Percentiles rank a stretch among this genome's conserved stretches.
phyloP scores from a whole-genome alignment of 2,888 invertebrate species.

The Lymantria monacha region DNA sequence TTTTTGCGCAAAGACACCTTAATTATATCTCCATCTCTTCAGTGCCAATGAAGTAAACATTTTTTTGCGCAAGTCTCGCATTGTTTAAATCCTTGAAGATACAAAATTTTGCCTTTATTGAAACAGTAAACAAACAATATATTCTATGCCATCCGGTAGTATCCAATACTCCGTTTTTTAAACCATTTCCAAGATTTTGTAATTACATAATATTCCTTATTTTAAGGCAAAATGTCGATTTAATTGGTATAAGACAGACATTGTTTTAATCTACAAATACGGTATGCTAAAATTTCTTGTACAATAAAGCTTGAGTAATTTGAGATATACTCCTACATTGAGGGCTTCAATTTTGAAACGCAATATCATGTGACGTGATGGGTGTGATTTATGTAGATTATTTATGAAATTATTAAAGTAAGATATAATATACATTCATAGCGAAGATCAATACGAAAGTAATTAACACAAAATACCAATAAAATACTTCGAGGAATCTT shows the following conservation, averaged over 20 bases:
- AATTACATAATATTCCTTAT: not conserved
- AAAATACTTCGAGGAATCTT: too few relatives aligned
- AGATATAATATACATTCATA: not conserved
- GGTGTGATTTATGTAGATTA: conserved; percentile 3
- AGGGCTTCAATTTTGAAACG: not conserved
- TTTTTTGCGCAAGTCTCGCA: too few relatives aligned
- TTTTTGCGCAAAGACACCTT: too few relatives aligned
- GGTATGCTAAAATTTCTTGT: not conserved
- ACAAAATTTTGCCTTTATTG: too few relatives aligned
- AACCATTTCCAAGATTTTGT: not conserved
- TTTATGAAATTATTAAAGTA: not conserved
- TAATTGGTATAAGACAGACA: not conserved
- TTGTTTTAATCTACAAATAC: not conserved
- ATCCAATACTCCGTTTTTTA: too few relatives aligned
- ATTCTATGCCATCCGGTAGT: too few relatives aligned
- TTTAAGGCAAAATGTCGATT: not conserved
- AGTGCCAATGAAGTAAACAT: too few relatives aligned
- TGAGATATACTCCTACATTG: conserved; percentile 1
- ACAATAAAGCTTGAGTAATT: not conserved
- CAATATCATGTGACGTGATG: conserved; percentile 1
- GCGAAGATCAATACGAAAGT: not conserved
- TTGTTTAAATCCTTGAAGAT: too few relatives aligned
- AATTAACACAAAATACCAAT: not conserved
- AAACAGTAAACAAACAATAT: too few relatives aligned
- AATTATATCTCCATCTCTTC: too few relatives aligned